Evolutionary conservation across 2,797 vertebrate genomes (phyloP).

Genomic region (Diceros bicornis): DNA sequence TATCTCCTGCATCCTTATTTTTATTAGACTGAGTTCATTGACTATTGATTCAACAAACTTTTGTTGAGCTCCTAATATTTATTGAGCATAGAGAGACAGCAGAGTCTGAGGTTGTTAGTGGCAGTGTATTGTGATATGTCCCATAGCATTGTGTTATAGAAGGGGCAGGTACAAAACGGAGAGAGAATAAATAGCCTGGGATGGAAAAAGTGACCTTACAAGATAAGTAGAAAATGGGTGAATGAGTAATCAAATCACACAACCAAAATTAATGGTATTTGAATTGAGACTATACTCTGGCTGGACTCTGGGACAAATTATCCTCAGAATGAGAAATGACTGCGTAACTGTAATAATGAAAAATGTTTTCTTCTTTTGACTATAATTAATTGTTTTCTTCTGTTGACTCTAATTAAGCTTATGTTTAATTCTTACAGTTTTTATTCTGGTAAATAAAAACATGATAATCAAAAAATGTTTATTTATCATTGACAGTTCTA

Average conservation of each 20-base stretch:
- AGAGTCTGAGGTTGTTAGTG: background rate
- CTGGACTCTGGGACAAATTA: conserved; percentile 29
- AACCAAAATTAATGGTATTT: conserved; percentile 48
- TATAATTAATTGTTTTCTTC: conserved; percentile 33
- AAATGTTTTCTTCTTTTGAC: conserved; percentile 50
- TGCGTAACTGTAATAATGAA: conserved; percentile 43
- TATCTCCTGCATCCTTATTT: background rate
- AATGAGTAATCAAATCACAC: conserved; percentile 8
- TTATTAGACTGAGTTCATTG: conserved; percentile 30
- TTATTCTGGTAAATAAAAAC: conserved; percentile 71
- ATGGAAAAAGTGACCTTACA: conserved; percentile 13
- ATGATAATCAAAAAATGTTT: conserved; percentile 55
- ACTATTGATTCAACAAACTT: conserved; percentile 12
- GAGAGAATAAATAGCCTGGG: background rate
- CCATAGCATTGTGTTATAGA: background rate
- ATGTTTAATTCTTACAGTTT: conserved; percentile 54
- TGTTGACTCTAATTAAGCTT: conserved; percentile 25
- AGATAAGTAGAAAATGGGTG: conserved; percentile 20
- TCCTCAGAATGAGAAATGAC: conserved; percentile 26
- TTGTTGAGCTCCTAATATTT: background rate
- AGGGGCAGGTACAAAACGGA: conserved; percentile 23
- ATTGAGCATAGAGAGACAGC: background rate
- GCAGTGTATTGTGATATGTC: background rate
- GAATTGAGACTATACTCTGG: background rate
- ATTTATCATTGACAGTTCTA: conserved; percentile 68